Conservation (phyloP, 2,113 vertebrate species). For the Morone chrysops region DNA sequence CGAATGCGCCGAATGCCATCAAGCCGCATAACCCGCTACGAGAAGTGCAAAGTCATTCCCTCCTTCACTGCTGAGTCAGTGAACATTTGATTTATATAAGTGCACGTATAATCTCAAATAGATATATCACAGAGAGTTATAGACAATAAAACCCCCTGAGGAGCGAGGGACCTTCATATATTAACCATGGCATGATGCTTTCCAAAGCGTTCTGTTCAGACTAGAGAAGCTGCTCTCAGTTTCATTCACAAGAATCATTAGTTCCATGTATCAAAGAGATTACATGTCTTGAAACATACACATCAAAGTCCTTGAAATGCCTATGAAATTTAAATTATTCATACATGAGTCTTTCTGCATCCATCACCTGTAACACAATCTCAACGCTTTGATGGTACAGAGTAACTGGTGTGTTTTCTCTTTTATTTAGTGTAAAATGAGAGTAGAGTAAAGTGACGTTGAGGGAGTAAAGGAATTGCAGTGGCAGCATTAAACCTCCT, state of each 20-base stretch:
- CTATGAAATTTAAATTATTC: background rate
- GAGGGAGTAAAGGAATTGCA: constrained; percentile 24
- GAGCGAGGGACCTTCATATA: constrained; percentile 5
- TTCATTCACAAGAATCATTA: constrained; percentile 12
- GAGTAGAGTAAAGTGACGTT: background rate
- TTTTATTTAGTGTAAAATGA: background rate
- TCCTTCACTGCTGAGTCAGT: constrained; percentile 1
- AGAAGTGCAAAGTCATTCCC: background rate
- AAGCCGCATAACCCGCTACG: background rate
- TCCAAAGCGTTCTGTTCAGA: constrained; percentile 11
- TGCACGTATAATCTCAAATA: background rate
- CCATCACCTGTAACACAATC: background rate
- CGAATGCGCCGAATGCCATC: background rate
- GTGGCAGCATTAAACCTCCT: constrained; percentile 13
- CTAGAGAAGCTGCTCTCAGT: background rate
- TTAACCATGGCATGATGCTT: constrained; percentile 22
- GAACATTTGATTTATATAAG: background rate
- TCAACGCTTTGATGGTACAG: background rate
- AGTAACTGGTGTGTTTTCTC: background rate
- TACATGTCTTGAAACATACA: background rate
- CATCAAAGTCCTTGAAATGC: background rate
- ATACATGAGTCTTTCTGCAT: constrained; percentile 6
- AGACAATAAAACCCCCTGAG: constrained; percentile 18
- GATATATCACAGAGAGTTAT: background rate
- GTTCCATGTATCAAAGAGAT: constrained; percentile 3